These are phyloP conservation scores for Sciurus niger DNA, from an alignment of 2,113 vertebrate genomes.

Conservation along the genomic window DNA sequence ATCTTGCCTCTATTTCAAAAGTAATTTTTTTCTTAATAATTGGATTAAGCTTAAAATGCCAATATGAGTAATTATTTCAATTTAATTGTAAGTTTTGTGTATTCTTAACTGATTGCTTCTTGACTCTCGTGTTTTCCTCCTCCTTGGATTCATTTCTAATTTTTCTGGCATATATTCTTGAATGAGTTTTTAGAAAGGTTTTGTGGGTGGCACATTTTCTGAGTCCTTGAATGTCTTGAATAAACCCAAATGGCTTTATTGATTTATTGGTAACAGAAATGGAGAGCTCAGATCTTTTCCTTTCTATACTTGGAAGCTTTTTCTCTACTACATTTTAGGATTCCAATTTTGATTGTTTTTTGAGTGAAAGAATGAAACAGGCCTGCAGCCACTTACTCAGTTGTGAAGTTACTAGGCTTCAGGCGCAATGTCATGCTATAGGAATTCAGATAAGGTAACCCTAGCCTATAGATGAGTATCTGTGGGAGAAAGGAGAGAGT, in stretches of 20 bases:
- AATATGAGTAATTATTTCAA: neutral
- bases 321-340: neutral
- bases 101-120: constrained; percentile 22
- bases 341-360: constrained; percentile 36
- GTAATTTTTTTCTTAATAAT: constrained; percentile 45
- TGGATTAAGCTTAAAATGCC: neutral
- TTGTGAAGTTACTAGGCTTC: neutral
- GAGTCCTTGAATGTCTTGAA: constrained; percentile 22
- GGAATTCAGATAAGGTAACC: neutral
- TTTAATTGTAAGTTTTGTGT: neutral
- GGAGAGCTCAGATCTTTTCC: neutral
- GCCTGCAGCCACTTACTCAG: neutral
- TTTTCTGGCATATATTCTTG: constrained; percentile 42
- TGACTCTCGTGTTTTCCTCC: neutral
- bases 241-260: constrained; percentile 36
- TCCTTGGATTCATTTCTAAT: constrained; percentile 50
- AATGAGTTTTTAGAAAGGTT: constrained; percentile 35
- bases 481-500: neutral
- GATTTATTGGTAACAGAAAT: constrained; percentile 45
- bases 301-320: neutral
- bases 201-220: constrained; percentile 9
- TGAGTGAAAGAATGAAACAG: neutral
- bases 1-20: constrained; percentile 5
- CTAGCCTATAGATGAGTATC: neutral
- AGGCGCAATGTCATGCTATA: neutral